Base-by-base conservation (phyloP, 1,140 invertebrate species). In the Nymphalis io region DNA sequence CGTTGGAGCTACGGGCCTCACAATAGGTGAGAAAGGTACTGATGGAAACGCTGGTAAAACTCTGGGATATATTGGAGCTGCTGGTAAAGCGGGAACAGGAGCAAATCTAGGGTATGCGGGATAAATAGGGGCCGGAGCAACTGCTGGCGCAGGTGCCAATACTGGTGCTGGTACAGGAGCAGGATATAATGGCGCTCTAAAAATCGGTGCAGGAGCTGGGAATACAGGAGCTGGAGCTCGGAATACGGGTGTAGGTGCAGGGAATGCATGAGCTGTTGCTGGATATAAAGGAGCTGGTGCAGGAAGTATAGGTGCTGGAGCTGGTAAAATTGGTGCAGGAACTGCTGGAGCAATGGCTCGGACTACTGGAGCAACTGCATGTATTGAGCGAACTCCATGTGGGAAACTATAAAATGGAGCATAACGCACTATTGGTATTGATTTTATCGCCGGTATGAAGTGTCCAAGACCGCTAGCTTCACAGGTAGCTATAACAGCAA, bases 401-500 rank as follows among this genome's bases (percentile, higher is more conserved):
- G 91, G 87, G 21, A 91, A 90, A 75, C 82, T 91, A 77, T 89
- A 91, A 76, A 90, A 91, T 3, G 89, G 89, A 38, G 89, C 84
- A 78, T 91, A 91, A 61, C 88, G 81, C 1, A 89, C 87, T 18
- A 89, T 74, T 6, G 89, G 82, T 27, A 85, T 71, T 10, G 88
- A 81, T 75, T 82, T 88, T 10, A 87, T 74, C 53, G 81, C 82
- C 53, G 84, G 81, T 55, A 81, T 23, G 1, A 85, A 15, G 57
- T 88, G 87, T 51, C 84, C 83, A 61, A 89, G 70, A 40, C 88
- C 89, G 48, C 89, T 91, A 83, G 88, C 86, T 72, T 80, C 73
- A 27, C 85, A 84, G 75, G 84, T 84, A 83, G 85, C 84, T 84
- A 89, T 83, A 65, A 88, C 64, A 71, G 76, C 76, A 55, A 78